Percentiles rank a stretch among this genome's conserved stretches.
Conservation (phyloP, 2,797 vertebrate genomes). For the Chelon labrosus region DNA sequence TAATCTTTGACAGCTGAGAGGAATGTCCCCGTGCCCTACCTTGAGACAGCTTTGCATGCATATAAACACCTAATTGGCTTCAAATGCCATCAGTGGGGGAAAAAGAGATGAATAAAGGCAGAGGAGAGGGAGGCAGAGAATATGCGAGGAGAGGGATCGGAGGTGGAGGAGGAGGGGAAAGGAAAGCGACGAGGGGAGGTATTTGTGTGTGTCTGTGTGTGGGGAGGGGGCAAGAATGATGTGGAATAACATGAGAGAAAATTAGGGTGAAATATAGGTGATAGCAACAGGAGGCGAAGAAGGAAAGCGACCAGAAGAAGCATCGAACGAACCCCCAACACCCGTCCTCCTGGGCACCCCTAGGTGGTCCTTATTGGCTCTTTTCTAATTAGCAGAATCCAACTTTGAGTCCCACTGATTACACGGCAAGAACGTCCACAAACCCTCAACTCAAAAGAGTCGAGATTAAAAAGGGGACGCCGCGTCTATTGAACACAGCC, state of each 20-base stretch:
- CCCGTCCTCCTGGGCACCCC: constrained; percentile 35
- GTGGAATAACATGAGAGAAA: constrained; percentile 39
- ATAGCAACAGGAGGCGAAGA: constrained; percentile 23
- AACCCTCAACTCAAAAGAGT: constrained; percentile 49
- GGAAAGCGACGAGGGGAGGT: constrained; percentile 4
- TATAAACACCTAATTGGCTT: constrained; percentile 70
- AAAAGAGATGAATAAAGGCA: constrained; percentile 12
- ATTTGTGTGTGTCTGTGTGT: background rate
- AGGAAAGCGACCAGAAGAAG: constrained; percentile 27
- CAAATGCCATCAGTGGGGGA: constrained; percentile 57
- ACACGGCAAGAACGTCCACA: constrained; percentile 47
- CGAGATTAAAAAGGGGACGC: constrained; percentile 32
- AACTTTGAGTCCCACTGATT: constrained; percentile 65
- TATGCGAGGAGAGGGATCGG: background rate
- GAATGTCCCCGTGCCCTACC: constrained; percentile 38
- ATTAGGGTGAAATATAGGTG: constrained; percentile 31
- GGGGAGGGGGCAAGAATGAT: background rate
- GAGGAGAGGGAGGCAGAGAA: constrained; percentile 13
- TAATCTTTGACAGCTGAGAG: constrained; percentile 48
- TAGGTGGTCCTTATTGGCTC: constrained; percentile 53
- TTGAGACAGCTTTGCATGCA: constrained; percentile 41
- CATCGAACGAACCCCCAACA: constrained; percentile 33
- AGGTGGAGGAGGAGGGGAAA: constrained; percentile 6
- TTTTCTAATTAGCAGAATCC: constrained; percentile 54
- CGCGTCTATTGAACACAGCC: constrained; percentile 48